Conservation (phyloP, 2,888 invertebrate genomes). For the Branchellion lobata region DNA sequence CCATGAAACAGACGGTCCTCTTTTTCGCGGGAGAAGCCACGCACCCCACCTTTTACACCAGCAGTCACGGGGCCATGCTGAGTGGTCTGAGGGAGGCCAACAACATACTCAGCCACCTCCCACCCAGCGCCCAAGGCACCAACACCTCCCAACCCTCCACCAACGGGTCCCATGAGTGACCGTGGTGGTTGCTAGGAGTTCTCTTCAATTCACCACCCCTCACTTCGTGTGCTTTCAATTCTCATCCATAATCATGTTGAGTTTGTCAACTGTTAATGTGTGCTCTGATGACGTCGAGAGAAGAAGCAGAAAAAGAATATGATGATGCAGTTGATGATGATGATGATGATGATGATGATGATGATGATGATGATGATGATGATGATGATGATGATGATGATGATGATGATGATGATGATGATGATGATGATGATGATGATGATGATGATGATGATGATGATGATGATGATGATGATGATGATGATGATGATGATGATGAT, state of each 20-base stretch:
- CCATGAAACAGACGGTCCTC: slow-evolving; percentile 71
- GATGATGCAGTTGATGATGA: slow-evolving; percentile 5
- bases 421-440: slow-evolving; percentile 4
- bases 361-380: slow-evolving; percentile 34
- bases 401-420: slow-evolving; percentile 37
- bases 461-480: slow-evolving; percentile 21
- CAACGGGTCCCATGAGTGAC: no score
- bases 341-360: slow-evolving; percentile 35
- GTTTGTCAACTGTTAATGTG: no score
- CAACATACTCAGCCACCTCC: slow-evolving; percentile 53
- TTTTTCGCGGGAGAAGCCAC: slow-evolving; percentile 94
- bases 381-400: slow-evolving; percentile 32
- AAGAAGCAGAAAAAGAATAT: not conserved
- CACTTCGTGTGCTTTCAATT: no score
- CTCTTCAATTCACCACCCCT: no score
- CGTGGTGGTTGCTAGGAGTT: no score
- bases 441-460: slow-evolving; percentile 15
- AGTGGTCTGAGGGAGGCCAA: slow-evolving; percentile 68
- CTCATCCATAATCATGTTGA: no score
- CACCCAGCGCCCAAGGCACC: no score
- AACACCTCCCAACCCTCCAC: no score
- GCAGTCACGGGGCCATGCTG: slow-evolving; percentile 88
- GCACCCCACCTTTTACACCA: slow-evolving; percentile 89
- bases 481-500: slow-evolving; percentile 30
- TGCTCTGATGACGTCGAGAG: not conserved